Evolutionary conservation across 2,113 vertebrate species (phyloP).

Genomic region (Trachemys scripta): DNA sequence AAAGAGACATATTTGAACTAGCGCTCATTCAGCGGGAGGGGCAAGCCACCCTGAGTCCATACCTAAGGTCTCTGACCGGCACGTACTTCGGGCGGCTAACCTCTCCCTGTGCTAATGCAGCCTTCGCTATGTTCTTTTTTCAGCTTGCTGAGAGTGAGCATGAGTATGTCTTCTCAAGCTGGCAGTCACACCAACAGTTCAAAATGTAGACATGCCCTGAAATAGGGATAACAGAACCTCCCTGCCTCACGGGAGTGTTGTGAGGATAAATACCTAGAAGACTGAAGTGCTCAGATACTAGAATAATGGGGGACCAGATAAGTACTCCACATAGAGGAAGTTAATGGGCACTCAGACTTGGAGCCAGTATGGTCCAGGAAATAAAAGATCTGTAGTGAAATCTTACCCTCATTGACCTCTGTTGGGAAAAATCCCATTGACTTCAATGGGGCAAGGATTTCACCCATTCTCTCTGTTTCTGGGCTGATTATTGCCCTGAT

Average conservation of each 20-base stretch:
- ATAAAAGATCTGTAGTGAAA: not conserved
- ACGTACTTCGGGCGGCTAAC: not conserved
- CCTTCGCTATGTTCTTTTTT: not conserved
- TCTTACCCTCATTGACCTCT: not conserved
- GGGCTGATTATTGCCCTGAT: not conserved
- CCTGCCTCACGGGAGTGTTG: not conserved
- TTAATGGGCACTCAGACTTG: not conserved
- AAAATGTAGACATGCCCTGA: too few species aligned
- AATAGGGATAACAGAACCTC: not conserved
- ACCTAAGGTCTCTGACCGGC: not conserved
- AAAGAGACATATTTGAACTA: not conserved
- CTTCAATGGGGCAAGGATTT: not conserved
- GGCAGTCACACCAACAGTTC: not conserved
- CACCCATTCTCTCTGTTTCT: not conserved
- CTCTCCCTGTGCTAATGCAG: not conserved
- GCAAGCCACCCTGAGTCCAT: not conserved
- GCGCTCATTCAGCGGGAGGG: not conserved
- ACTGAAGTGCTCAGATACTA: not conserved
- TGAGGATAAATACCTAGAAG: not conserved
- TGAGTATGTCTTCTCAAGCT: not conserved
- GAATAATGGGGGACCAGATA: not conserved
- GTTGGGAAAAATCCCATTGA: not conserved
- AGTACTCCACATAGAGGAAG: not conserved
- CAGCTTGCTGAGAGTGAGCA: not conserved
- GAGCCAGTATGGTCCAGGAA: fast-evolving